Percentiles rank a stretch among this genome's conserved stretches.
phyloP scores from a whole-genome alignment of 1,140 invertebrate species.

The Listronotus oregonensis region DNA sequence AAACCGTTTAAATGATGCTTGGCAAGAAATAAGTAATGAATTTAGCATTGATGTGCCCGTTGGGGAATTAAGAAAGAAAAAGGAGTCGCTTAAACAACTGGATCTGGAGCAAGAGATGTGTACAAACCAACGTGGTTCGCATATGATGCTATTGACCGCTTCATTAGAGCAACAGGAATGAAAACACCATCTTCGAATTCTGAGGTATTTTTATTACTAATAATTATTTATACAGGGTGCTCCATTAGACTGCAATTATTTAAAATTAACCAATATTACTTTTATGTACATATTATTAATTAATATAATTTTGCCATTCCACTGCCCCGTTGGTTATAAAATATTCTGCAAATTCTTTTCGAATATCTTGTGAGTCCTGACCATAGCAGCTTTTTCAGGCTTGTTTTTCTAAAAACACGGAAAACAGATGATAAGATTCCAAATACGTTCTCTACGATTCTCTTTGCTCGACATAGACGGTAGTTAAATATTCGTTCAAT shows the following conservation, averaged over 20 bases:
- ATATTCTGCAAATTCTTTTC: slow-evolving; percentile 8
- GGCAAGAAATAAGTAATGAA: too few species aligned
- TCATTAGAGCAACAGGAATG: too few species aligned
- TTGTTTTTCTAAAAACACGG: slow-evolving; percentile 2
- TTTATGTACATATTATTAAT: not conserved
- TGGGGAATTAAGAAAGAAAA: too few species aligned
- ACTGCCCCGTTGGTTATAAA: slow-evolving; percentile 4
- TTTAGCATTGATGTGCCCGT: too few species aligned
- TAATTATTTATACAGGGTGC: not conserved
- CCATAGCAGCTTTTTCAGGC: slow-evolving; percentile 2
- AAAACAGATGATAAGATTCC: slow-evolving; percentile 7
- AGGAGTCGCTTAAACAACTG: too few species aligned
- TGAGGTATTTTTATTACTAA: not conserved
- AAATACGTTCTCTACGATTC: too few species aligned
- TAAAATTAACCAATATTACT: too few species aligned
- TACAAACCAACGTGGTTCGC: too few species aligned
- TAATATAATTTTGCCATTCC: slow-evolving; percentile 3
- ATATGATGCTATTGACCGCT: too few species aligned
- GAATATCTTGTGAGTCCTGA: slow-evolving; percentile 5
- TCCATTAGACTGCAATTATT: not conserved
- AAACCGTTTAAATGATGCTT: too few species aligned
- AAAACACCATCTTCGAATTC: not conserved
- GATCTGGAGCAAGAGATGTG: too few species aligned
- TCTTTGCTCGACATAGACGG: too few species aligned
- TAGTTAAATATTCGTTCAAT: slow-evolving; percentile 5